phyloP scores from a whole-genome alignment of 23 tunicate species.

The Oikopleura dioica region DNA sequence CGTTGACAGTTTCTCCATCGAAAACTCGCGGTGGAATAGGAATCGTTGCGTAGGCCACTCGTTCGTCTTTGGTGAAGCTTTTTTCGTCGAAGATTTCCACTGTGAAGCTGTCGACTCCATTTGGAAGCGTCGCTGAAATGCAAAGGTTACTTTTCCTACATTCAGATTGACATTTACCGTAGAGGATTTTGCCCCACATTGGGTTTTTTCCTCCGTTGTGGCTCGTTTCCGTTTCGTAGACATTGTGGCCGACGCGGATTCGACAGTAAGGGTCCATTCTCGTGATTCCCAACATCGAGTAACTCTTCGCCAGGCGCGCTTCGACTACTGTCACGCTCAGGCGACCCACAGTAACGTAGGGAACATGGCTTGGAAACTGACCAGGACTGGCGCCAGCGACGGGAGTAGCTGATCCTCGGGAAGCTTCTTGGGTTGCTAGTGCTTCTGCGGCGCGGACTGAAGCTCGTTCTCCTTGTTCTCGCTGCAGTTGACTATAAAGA shows the following conservation, averaged over 20 bases:
- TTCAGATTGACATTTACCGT: too few species aligned
- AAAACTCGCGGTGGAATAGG: conserved; percentile 20
- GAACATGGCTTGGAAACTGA: background rate
- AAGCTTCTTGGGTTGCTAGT: background rate
- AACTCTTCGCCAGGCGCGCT: conserved; percentile 28
- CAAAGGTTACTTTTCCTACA: too few species aligned
- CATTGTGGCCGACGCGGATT: conserved; percentile 29
- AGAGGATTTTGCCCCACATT: conserved; percentile 39
- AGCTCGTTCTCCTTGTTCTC: background rate
- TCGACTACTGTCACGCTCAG: background rate
- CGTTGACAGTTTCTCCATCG: conserved; percentile 32
- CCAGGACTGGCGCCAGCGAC: background rate
- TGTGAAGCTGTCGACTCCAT: background rate
- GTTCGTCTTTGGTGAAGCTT: conserved; percentile 24
- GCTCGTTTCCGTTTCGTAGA: conserved; percentile 51
- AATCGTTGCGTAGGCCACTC: conserved; percentile 42
- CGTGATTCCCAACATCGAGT: conserved; percentile 45
- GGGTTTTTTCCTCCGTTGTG: conserved; percentile 56
- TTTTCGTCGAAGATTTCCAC: conserved; percentile 14
- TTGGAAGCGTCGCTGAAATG: background rate
- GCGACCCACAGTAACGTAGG: background rate
- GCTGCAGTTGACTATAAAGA: too few species aligned
- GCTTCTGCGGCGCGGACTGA: background rate
- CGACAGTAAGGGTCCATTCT: conserved; percentile 86
- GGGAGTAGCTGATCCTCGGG: too few species aligned